Evolutionary conservation across 2,113 vertebrate species (phyloP).

Genomic region (Eurypyga helias): DNA sequence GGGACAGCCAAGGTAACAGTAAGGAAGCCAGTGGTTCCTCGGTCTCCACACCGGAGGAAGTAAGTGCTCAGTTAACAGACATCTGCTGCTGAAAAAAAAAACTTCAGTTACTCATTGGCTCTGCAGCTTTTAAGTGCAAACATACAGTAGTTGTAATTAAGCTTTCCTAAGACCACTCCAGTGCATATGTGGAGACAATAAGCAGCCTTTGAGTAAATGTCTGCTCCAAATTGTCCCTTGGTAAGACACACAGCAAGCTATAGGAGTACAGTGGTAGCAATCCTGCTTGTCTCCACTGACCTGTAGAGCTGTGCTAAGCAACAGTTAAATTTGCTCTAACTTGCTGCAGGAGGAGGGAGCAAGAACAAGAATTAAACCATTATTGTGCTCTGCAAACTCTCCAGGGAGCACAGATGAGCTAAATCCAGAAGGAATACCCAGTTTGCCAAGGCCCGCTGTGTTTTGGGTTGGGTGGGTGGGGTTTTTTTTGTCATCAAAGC

Average conservation of each 20-base stretch:
- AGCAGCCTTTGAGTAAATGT: neutral
- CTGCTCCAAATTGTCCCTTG: neutral
- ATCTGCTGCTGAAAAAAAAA: neutral
- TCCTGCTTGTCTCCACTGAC: neutral
- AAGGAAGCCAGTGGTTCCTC: slow-evolving; percentile 77
- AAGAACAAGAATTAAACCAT: neutral
- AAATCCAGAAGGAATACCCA: neutral
- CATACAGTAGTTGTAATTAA: neutral
- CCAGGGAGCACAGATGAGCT: neutral
- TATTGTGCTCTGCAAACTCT: neutral
- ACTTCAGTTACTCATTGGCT: neutral
- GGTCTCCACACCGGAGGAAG: slow-evolving; percentile 78
- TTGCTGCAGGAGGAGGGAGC: neutral
- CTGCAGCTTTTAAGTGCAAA: neutral
- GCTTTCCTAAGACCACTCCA: neutral
- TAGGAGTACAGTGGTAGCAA: neutral
- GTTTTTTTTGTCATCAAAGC: neutral
- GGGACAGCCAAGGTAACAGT: slow-evolving; percentile 75
- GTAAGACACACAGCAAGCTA: neutral
- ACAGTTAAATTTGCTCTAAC: neutral
- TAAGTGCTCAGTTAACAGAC: slow-evolving; percentile 46
- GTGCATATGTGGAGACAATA: neutral
- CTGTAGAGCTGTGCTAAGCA: neutral
- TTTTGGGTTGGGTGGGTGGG: neutral
- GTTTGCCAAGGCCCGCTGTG: neutral